These are phyloP conservation scores for Bubo blakistoni DNA, from an alignment of 2,113 vertebrate genomes.

Conservation along the genomic window DNA sequence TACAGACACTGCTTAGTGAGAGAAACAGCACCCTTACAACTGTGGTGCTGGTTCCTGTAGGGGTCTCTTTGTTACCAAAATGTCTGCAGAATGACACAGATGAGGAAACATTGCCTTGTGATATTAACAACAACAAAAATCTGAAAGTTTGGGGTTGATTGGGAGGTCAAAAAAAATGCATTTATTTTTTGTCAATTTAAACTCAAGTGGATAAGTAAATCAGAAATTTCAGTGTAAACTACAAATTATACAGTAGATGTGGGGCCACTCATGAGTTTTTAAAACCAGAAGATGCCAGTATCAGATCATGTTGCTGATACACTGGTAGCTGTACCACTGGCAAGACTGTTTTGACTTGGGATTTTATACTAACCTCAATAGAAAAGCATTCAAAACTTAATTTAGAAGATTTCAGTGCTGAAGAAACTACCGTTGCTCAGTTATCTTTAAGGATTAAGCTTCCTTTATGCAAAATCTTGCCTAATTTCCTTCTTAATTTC, in stretches of 20 bases:
- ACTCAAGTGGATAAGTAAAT: background rate
- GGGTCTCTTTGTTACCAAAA: background rate
- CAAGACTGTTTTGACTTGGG: background rate
- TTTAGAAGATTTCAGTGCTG: background rate
- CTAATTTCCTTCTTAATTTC: background rate
- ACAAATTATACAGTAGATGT: background rate
- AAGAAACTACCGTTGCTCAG: background rate
- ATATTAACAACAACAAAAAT: background rate
- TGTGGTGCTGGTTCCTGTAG: background rate
- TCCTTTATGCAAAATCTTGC: background rate
- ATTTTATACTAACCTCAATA: background rate
- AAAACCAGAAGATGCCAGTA: background rate
- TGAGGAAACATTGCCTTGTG: background rate
- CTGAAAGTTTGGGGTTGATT: background rate
- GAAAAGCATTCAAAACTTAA: background rate
- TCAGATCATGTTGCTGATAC: background rate
- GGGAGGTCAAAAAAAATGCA: background rate
- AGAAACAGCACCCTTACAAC: background rate
- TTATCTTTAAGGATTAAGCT: background rate
- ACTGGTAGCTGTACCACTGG: background rate
- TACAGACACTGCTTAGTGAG: background rate
- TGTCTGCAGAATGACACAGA: background rate
- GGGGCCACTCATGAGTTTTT: background rate
- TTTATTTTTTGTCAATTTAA: background rate
- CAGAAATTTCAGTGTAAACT: background rate